phyloP scores from a whole-genome alignment of 2,888 invertebrate species.

The Pyrgus malvae region DNA sequence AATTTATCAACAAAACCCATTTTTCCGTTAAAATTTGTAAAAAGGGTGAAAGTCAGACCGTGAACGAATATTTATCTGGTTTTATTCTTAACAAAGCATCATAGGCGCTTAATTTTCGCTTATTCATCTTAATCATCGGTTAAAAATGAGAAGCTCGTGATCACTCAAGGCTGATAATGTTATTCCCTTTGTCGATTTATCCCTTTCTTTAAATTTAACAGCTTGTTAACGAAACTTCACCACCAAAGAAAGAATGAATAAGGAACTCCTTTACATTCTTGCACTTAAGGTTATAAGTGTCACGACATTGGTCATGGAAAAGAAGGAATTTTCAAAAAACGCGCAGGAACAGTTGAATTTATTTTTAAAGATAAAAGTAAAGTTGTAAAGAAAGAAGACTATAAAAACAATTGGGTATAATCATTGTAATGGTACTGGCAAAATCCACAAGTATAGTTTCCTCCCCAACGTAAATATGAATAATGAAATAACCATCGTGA shows the following conservation, averaged over 20 bases:
- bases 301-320: no score
- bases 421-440: no score
- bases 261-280: constrained; percentile 28
- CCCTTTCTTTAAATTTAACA: constrained; percentile 48
- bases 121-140: constrained; percentile 26
- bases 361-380: no score
- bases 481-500: no score
- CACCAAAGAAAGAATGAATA: constrained; percentile 34
- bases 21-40: no score
- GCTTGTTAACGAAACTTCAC: constrained; percentile 45
- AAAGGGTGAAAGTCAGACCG: not conserved
- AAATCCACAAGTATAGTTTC: no score
- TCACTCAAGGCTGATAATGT: constrained; percentile 30
- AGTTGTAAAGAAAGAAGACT: no score
- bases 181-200: constrained; percentile 16
- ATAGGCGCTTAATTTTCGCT: constrained; percentile 29
- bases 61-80: not conserved
- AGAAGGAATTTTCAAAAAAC: no score
- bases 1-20: no score
- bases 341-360: no score
- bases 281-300: not conserved
- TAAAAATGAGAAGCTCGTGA: constrained; percentile 37
- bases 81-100: not conserved
- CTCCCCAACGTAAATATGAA: no score
- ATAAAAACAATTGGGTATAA: no score